These are phyloP conservation scores for cattle (Bos taurus) DNA, from an alignment of 2,113 vertebrate species.

Conservation along the genomic window DNA sequence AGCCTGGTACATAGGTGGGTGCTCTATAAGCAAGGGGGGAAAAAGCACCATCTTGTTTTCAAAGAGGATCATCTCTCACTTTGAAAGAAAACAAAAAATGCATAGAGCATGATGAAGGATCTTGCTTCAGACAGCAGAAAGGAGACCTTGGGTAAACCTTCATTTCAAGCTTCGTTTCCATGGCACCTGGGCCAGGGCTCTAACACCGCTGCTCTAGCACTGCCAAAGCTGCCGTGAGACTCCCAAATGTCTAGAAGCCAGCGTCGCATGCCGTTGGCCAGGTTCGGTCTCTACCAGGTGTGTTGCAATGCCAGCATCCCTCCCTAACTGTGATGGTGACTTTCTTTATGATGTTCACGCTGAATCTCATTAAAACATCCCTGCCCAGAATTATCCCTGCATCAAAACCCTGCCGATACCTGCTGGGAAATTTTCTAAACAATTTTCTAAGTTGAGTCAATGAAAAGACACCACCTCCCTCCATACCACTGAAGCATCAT, in stretches of 20 bases:
- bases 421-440: constrained; percentile 32
- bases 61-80: background rate
- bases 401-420: constrained; percentile 45
- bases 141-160: background rate
- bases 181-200: background rate
- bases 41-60: background rate
- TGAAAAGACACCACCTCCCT: background rate
- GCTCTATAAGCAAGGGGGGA: background rate
- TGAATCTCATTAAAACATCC: background rate
- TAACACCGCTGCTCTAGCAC: background rate
- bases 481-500: background rate
- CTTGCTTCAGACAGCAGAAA: background rate
- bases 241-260: background rate
- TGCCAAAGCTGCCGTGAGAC: background rate
- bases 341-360: constrained; percentile 14
- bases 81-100: background rate
- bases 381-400: background rate
- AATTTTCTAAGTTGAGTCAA: constrained; percentile 41
- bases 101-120: background rate
- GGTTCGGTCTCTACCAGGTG: background rate
- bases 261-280: background rate
- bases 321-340: background rate
- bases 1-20: background rate
- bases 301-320: background rate
- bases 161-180: background rate